phyloP scores from a whole-genome alignment of 1,140 invertebrate species.

The Aleiodes sp. region DNA sequence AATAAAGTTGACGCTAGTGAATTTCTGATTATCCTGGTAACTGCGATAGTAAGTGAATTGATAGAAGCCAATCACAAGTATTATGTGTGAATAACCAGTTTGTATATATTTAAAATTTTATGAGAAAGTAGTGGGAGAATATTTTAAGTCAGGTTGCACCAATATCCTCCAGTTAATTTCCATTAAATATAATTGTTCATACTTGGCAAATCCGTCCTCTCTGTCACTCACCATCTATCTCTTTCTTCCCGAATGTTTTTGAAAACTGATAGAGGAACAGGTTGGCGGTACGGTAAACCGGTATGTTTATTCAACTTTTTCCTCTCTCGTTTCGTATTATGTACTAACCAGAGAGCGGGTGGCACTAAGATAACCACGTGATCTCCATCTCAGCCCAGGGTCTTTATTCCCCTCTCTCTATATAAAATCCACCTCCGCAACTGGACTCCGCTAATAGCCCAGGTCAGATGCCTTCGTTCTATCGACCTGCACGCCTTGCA shows the following conservation, averaged over 20 bases:
- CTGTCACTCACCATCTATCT: no score
- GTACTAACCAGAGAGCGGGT: background rate
- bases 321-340: background rate
- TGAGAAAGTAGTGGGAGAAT: conserved; percentile 6
- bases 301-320: background rate
- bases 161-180: conserved; percentile 8
- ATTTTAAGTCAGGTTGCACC: background rate
- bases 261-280: conserved; percentile 31
- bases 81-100: background rate
- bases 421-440: conserved; percentile 5
- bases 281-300: conserved; percentile 34
- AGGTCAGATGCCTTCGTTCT: conserved; percentile 15
- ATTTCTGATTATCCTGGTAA: background rate
- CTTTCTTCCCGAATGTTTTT: no score
- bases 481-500: conserved; percentile 4
- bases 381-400: background rate
- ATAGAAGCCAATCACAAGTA: background rate
- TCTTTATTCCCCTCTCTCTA: background rate
- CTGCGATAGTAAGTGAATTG: background rate
- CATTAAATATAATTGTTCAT: conserved; percentile 10
- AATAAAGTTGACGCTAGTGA: background rate
- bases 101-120: background rate
- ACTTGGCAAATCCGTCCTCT: background rate
- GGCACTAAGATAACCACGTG: background rate
- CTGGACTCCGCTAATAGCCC: conserved; percentile 15